Evolutionary conservation across 2,888 invertebrate species (phyloP), one percentile per base, ranked within the genome.

Genomic region (Himalopsyche kuldschensis): DNA sequence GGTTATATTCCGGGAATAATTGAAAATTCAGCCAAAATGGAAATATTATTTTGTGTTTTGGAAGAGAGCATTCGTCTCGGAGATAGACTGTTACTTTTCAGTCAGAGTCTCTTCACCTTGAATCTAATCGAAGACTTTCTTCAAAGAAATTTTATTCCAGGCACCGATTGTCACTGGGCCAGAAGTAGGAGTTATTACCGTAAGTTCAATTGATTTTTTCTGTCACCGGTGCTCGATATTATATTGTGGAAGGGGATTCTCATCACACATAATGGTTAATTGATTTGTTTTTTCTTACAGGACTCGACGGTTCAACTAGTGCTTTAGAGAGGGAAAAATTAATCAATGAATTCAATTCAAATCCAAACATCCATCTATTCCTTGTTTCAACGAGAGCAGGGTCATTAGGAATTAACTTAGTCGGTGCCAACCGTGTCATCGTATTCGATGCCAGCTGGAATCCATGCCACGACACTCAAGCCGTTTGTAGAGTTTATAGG

Each of bases 401-500:
- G 1, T 98, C 98, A 17, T 91, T 99, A 46, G 99, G 99, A 10
- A 99, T 99, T 86, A 99, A 99, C 91, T 93, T 99, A 86, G 97
- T 98, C 27, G 98, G 99, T 20, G 99, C 99, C 0, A 99, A 99
- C 90, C 93, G 99, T 46, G 99, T 99, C 5, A 96, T 99, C 69
- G 98, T 99, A 78, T 96, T 99, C 88, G 99, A 99, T 90, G 99
- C 99, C 17, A 98, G 98, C 55, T 99, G 99, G 99, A 99, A 99
- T 91, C 99, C 99, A 0, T 99, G 99, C 89, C 99, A 99, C 88
- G 99, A 99, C 89, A 97, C 97, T 0, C 98, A 98, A 91, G 99
- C 99, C 41, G 98, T 99, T 17, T 99, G 99, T 89, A 92, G 99
- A 87, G 98, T 99, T 63, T 98, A 97, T 89, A 93, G 96, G 92